Conservation (phyloP, 2,888 invertebrate genomes). For the Ctena decussata region DNA sequence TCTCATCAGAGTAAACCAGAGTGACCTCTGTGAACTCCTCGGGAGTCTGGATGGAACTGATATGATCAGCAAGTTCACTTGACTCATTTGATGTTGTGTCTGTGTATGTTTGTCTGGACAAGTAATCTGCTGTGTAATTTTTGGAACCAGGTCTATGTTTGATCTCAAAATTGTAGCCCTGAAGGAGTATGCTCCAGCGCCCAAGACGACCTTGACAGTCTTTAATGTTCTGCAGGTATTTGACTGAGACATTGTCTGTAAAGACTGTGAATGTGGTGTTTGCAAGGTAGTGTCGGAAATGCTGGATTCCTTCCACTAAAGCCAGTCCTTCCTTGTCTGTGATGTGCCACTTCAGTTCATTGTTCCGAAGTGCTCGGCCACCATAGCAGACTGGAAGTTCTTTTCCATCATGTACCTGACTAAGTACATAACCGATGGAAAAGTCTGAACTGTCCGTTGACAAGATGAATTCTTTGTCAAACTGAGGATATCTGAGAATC, state of each 20-base stretch:
- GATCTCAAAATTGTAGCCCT: slow-evolving; percentile 31
- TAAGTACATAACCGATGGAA: slow-evolving; percentile 46
- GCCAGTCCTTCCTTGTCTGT: slow-evolving; percentile 64
- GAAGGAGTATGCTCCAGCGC: slow-evolving; percentile 46
- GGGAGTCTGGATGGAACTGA: background rate
- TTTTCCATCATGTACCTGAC: slow-evolving; percentile 34
- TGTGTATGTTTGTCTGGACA: slow-evolving; percentile 46
- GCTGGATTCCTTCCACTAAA: slow-evolving; percentile 58
- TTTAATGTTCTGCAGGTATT: slow-evolving; percentile 60
- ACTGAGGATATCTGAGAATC: slow-evolving; percentile 45
- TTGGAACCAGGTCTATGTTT: slow-evolving; percentile 25
- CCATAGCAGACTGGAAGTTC: slow-evolving; percentile 48
- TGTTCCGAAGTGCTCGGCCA: slow-evolving; percentile 36
- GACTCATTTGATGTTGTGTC: background rate
- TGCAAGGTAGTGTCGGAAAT: slow-evolving; percentile 46
- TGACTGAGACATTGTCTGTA: slow-evolving; percentile 58
- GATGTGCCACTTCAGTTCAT: slow-evolving; percentile 50
- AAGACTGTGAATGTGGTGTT: slow-evolving; percentile 41
- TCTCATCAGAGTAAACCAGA: background rate
- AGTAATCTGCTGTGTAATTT: slow-evolving; percentile 51
- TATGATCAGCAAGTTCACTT: slow-evolving; percentile 9
- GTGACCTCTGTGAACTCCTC: background rate
- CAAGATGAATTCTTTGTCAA: slow-evolving; percentile 35
- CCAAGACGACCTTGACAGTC: slow-evolving; percentile 45
- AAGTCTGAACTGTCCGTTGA: slow-evolving; percentile 39